Evolutionary conservation across 2,797 vertebrate genomes (phyloP).

Genomic region (Spinibarbus caldwelli): DNA sequence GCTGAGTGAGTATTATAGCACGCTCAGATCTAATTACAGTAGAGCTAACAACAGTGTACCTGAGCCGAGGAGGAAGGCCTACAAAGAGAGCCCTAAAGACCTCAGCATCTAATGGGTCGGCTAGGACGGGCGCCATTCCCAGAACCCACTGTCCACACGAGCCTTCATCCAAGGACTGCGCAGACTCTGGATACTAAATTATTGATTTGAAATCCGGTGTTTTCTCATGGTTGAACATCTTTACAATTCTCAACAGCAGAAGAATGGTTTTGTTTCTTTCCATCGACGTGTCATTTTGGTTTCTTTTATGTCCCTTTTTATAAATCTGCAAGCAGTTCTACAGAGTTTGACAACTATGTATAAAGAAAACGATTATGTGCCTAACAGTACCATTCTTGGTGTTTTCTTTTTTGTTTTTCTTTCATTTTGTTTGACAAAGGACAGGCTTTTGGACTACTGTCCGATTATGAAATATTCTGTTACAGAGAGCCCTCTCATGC

Average conservation of each 20-base stretch:
- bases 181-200: slow-evolving; percentile 56
- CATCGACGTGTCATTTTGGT: slow-evolving; percentile 60
- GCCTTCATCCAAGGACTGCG: slow-evolving; percentile 62
- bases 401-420: slow-evolving; percentile 49
- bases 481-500: slow-evolving; percentile 74
- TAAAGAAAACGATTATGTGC: slow-evolving; percentile 85
- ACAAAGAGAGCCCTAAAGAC: slow-evolving; percentile 94
- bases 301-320: slow-evolving; percentile 60
- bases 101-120: slow-evolving; percentile 91
- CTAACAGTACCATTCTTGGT: slow-evolving; percentile 82
- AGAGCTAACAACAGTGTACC: slow-evolving; percentile 71
- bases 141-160: slow-evolving; percentile 60
- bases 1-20: slow-evolving; percentile 81
- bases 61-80: slow-evolving; percentile 84
- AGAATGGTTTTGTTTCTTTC: slow-evolving; percentile 62
- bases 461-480: slow-evolving; percentile 72
- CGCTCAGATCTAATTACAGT: slow-evolving; percentile 72
- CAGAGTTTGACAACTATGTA: slow-evolving; percentile 81
- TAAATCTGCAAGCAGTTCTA: slow-evolving; percentile 73
- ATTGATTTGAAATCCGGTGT: slow-evolving; percentile 69
- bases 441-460: slow-evolving; percentile 74
- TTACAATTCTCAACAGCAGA: slow-evolving; percentile 71
- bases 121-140: slow-evolving; percentile 59
- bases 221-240: slow-evolving; percentile 74
- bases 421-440: slow-evolving; percentile 70